These are phyloP conservation scores for Bombus vancouverensis DNA, from an alignment of 1,140 invertebrate species.

Conservation along the genomic window DNA sequence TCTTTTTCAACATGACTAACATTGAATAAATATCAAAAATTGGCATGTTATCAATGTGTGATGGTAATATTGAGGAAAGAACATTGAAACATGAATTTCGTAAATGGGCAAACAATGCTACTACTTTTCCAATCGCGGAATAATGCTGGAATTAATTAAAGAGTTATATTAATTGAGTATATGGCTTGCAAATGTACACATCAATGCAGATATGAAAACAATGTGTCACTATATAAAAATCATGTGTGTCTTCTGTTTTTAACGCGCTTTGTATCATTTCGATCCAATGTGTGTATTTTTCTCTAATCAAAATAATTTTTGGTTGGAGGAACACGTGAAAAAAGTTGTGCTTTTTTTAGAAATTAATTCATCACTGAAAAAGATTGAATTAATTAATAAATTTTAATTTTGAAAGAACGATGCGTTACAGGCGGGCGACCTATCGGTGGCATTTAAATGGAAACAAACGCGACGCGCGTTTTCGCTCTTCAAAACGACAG, in stretches of 20 bases:
- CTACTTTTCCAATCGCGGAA: background rate
- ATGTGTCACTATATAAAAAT: background rate
- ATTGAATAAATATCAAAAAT: background rate
- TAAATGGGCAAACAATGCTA: background rate
- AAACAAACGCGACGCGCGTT: slow-evolving; percentile 77
- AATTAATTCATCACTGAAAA: background rate
- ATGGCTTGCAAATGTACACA: background rate
- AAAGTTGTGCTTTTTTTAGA: background rate
- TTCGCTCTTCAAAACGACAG: slow-evolving; percentile 49
- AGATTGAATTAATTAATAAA: background rate
- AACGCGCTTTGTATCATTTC: no score
- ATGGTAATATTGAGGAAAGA: background rate
- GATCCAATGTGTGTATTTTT: no score
- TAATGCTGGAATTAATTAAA: background rate
- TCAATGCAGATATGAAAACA: background rate
- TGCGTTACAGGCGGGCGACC: background rate
- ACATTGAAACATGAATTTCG: background rate
- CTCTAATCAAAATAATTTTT: no score
- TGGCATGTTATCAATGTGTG: background rate
- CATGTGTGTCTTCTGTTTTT: background rate
- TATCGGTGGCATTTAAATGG: slow-evolving; percentile 75
- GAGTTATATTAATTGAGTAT: background rate
- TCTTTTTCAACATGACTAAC: background rate
- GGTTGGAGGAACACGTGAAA: background rate
- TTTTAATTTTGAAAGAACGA: background rate